Evolutionary conservation across 1,140 invertebrate species (phyloP), one percentile per base, ranked within the genome.

Genomic region (Eupristina koningsbergeri): DNA sequence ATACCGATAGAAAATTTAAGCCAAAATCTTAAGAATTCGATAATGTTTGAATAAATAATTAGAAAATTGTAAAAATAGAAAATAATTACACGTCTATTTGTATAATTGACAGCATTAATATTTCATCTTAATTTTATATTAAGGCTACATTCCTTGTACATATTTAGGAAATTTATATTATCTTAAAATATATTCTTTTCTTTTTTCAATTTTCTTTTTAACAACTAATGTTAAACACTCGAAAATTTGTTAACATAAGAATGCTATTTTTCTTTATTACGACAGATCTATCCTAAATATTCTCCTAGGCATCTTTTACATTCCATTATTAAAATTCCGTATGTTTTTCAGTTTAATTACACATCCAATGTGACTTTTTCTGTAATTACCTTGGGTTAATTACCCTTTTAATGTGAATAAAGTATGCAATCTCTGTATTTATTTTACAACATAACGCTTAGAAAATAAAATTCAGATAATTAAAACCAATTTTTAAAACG

Each of bases 371-470:
- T 26, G 41, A 41, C 39, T 41, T 71, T 3, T 22, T 26, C 5
- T 41, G 36, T 71, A 41, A 41, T 71, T n/a, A n/a, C n/a, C n/a
- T n/a, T n/a, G n/a, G n/a, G n/a, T 71, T 71, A 41, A 41, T 71
- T 71, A 71, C 29, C 19, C 39, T 41, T 71, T n/a, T 2, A 71
- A 41, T 2, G n/a, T 41, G 22, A 71, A 17, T 5, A 0, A n/a
- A n/a, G 36, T 71, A 41, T 41, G 41, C 17, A 41, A 1, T 41
- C 41, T 19, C 36, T 19, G 19, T 71, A 26, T 71, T 41, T 71
- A 71, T 9, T 71, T 41, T 26, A n/a, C n/a, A n/a, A n/a, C n/a
- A n/a, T n/a, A n/a, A n/a, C n/a, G n/a, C n/a, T n/a, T n/a, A n/a
- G n/a, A n/a, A n/a, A n/a, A n/a, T n/a, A 15, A 69, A 39, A 69